Conservation (phyloP, 1,140 invertebrate species). For the Drosophila sulfurigaster region DNA sequence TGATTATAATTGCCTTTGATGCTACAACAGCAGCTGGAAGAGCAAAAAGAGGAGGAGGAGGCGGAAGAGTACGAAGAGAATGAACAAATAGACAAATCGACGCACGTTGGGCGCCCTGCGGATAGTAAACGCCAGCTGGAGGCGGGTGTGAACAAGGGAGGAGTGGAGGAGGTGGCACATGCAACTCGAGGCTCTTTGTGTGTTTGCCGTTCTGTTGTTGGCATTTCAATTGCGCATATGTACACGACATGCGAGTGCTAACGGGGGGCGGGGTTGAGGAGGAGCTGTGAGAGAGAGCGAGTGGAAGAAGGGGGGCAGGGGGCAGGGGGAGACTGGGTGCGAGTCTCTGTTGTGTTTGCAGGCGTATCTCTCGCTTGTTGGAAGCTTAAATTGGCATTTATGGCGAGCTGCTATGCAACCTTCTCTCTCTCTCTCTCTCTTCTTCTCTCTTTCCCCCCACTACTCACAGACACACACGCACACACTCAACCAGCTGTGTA, state of each 20-base stretch:
- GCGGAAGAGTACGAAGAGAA: too few species aligned
- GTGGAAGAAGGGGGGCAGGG: not conserved
- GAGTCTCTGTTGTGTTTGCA: constrained; percentile 21
- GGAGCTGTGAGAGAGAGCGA: not conserved
- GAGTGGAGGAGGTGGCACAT: not conserved
- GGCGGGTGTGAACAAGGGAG: too few species aligned
- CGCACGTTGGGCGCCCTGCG: not conserved
- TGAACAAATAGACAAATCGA: constrained; percentile 17
- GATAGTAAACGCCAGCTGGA: not conserved
- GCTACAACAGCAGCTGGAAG: constrained; percentile 4
- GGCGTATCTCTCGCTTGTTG: constrained; percentile 26
- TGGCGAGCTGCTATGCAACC: constrained; percentile 26
- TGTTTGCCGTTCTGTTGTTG: constrained; percentile 20
- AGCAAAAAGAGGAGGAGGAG: not conserved
- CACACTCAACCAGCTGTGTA: not conserved
- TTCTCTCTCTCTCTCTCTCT: too few species aligned
- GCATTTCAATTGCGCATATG: constrained; percentile 41
- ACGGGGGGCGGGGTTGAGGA: not conserved
- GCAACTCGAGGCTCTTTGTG: constrained; percentile 16
- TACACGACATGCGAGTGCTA: constrained; percentile 12
- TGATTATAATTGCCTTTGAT: constrained; percentile 75
- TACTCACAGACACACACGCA: constrained; percentile 11
- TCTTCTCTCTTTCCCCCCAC: not conserved
- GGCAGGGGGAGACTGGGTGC: not conserved
- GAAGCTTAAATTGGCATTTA: constrained; percentile 67